phyloP scores from a whole-genome alignment of 2,113 vertebrate genomes.

The Carettochelys insculpta region DNA sequence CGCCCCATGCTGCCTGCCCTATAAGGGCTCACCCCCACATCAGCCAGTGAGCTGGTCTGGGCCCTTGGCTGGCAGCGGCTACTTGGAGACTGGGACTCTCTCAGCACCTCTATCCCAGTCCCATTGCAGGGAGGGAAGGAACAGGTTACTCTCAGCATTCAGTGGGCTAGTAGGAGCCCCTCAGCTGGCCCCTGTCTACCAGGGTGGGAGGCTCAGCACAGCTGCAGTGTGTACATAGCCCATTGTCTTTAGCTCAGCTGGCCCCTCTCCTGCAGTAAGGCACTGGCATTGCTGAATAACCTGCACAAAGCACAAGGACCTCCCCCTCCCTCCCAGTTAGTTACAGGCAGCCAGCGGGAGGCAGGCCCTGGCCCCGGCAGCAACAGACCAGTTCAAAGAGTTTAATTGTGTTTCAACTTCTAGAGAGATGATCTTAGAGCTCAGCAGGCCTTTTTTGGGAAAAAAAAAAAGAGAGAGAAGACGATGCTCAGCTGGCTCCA shows the following conservation, averaged over 20 bases:
- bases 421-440: not conserved
- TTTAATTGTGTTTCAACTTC: not conserved
- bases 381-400: not conserved
- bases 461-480: too few relatives aligned
- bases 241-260: not conserved
- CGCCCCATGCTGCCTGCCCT: not conserved
- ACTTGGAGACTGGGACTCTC: not conserved
- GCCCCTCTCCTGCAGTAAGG: not conserved
- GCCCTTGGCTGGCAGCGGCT: fast-evolving
- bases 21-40: not conserved
- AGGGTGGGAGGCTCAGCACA: not conserved
- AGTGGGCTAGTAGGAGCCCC: not conserved
- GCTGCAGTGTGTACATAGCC: not conserved
- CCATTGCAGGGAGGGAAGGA: too few relatives aligned
- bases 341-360: not conserved
- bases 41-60: not conserved
- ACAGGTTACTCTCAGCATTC: fast-evolving
- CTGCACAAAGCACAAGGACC: not conserved
- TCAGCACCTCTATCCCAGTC: not conserved
- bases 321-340: fast-evolving
- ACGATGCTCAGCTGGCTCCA: too few relatives aligned
- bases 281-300: not conserved
- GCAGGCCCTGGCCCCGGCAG: not conserved
- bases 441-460: too few relatives aligned
- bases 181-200: not conserved